A percentile compares a stretch with the other conserved stretches of the same genome.
Conservation (phyloP, 2,888 invertebrate species). For the Proisotoma minuta region DNA sequence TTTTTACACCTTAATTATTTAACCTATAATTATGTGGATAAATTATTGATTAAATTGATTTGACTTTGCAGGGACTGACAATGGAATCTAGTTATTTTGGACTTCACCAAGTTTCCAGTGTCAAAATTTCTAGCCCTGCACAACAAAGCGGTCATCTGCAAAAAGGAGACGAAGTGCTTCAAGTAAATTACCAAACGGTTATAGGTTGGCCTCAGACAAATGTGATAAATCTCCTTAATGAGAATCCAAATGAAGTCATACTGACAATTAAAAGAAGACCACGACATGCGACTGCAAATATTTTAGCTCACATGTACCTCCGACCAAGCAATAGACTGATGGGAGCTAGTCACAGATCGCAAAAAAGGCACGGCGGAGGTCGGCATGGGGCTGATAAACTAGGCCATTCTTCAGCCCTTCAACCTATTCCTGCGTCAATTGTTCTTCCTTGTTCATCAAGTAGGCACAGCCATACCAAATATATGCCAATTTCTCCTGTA, state of each 20-base stretch:
- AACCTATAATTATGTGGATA: not conserved
- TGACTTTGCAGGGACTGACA: slow-evolving; percentile 66
- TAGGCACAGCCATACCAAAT: not conserved
- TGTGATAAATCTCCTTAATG: slow-evolving; percentile 66
- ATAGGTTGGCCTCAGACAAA: slow-evolving; percentile 78
- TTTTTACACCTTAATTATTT: slow-evolving; percentile 31
- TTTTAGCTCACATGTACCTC: slow-evolving; percentile 66
- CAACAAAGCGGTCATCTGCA: slow-evolving; percentile 88
- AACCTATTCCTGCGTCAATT: not conserved
- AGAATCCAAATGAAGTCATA: slow-evolving; percentile 73
- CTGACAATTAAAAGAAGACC: slow-evolving; percentile 78
- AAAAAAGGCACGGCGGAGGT: not conserved
- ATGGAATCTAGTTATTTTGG: slow-evolving; percentile 78
- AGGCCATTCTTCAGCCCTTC: not conserved
- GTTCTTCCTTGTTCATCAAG: not conserved
- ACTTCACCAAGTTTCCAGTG: slow-evolving; percentile 73
- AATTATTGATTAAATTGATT: slow-evolving; percentile 20
- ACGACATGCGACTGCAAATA: slow-evolving; percentile 67
- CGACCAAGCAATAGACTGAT: slow-evolving; percentile 44
- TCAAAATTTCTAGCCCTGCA: slow-evolving; percentile 86
- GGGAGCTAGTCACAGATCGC: not conserved
- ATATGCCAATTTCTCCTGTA: not conserved
- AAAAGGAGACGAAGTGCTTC: slow-evolving; percentile 93
- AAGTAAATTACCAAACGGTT: slow-evolving; percentile 66
- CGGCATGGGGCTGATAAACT: not conserved